Evolutionary conservation across 2,113 vertebrate species (phyloP).

Genomic region (Thymallus thymallus): DNA sequence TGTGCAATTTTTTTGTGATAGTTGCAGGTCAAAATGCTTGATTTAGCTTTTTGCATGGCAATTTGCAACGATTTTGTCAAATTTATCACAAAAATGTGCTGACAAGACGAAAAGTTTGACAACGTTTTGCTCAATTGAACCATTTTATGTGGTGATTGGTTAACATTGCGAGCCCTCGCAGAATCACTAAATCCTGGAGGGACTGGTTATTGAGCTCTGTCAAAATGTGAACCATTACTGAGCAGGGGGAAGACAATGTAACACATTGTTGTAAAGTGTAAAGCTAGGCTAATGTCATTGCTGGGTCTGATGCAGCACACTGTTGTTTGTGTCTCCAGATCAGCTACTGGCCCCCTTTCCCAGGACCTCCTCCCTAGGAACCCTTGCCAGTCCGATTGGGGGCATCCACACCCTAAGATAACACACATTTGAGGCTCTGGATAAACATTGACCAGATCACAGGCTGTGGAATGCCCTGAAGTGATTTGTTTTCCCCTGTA

Average conservation of each 20-base stretch:
- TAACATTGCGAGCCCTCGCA: too few species aligned
- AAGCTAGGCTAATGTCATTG: constrained; percentile 19
- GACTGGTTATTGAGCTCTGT: not conserved
- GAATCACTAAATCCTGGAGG: too few species aligned
- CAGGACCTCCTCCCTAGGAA: constrained; percentile 50
- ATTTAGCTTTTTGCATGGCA: too few species aligned
- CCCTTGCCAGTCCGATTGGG: constrained; percentile 46
- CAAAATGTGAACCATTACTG: constrained; percentile 5
- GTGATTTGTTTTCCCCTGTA: constrained; percentile 44
- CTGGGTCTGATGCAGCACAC: constrained; percentile 5
- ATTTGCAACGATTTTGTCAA: too few species aligned
- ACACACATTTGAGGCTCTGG: constrained; percentile 54
- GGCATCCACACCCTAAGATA: constrained; percentile 62
- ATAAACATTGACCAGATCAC: constrained; percentile 54
- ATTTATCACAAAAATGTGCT: too few species aligned
- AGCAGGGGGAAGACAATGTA: constrained; percentile 11
- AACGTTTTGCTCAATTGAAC: too few species aligned
- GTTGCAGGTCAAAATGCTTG: too few species aligned
- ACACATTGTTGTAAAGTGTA: constrained; percentile 18
- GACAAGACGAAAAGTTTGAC: too few species aligned
- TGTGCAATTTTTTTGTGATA: too few species aligned
- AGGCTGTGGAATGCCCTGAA: constrained; percentile 37
- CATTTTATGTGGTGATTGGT: too few species aligned
- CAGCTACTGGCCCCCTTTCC: constrained; percentile 60
- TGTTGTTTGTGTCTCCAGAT: constrained; percentile 45